Evolutionary conservation across 2,113 vertebrate species (phyloP), one percentile per base, ranked within the genome.

Genomic region (Siniperca knerii): DNA sequence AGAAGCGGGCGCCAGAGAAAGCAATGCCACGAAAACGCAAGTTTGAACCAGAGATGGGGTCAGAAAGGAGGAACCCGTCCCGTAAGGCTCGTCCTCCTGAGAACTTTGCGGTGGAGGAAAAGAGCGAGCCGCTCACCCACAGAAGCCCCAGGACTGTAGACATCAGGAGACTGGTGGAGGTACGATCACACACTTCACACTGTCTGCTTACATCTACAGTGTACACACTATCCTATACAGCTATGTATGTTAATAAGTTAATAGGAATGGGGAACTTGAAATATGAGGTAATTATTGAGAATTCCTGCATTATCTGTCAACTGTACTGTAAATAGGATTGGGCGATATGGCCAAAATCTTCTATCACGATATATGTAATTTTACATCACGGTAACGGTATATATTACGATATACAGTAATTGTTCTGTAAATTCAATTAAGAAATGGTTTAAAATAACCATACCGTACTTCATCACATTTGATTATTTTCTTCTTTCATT

Each of bases 21-120:
- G 84, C 90, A 0, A 92, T 81, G 0, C 78, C 90, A 3, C 94
- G 96, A 71, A 97, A 95, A 55, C 94, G 94, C 2, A 96, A 94
- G 90, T 94, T 96, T 0, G 95, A 96, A 88, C 91, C 92, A 8
- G 95, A 95, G 67, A 89, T 91, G 12, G 97, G 96, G 74, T 90
- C 97, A 60, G 76, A 96, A 3, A 95, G 97, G 64, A 96, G 98
- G 60, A 99, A 99, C 92, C 98, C 98, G 0, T 94, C 97, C 5
- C 97, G 98, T 35, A 99, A 95, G 5, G 98, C 98, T 3, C 96
- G 98, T 40, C 98, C 98, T 3, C 98, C 96, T 0, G 97, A 98
- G 91, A 98, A 98, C 60, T 99, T 99, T 90, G 98, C 93, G 0
- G 92, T 98, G 67, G 98, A 99, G 88, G 96, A 96, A 66, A 97